Base-by-base conservation (phyloP, 2,797 vertebrate genomes). In the Poeciliopsis presidionis region DNA sequence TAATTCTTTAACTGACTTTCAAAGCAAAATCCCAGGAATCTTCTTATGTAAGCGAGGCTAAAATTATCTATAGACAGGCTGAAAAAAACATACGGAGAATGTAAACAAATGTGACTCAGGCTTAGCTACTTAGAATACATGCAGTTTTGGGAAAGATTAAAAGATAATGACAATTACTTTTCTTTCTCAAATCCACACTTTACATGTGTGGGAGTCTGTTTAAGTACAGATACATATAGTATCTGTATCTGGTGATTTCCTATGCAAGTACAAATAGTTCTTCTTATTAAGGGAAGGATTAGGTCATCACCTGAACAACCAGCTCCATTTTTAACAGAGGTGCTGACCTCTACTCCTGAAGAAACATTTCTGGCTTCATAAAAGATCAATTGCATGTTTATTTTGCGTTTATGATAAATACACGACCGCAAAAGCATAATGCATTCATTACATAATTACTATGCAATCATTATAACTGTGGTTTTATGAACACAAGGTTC, bases 1-100 rank as follows among this genome's bases (percentile, higher is more conserved):
- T 74, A 59, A 45, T n/a, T 59, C 53, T 28, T 70, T 59, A 59
- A 33, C 39, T 63, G 41, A 25, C 13, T 69, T 76, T 69, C 7
- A 69, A 43, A 28, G 33, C 25, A 5, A 53, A n/a, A 67, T 61
- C 22, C n/a, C 33, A 53, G 63, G 25, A 76, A 69, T 67, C 63
- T 51, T 28, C 18, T 72, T 72, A 72, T 25, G 43, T 47, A 46
- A 78, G 55, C 4, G 6, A 36, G 51, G 53, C 67, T 72, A 72
- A 36, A 77, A 77, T 46, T 77, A 72, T 45, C 43, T 9, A n/a
- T 36, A 46, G 67, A 30, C 43, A 61, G n/a, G 33, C 57, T 39
- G 20, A 18, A 53, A 69, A 76, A 53, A 69, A 65, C 22, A 45
- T 74, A 59, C 39, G 4, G 16, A 59, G 25, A 55, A n/a, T 30